These are phyloP conservation scores for Amiota mariae DNA, from an alignment of 2,888 invertebrate species.

Conservation along the genomic window DNA sequence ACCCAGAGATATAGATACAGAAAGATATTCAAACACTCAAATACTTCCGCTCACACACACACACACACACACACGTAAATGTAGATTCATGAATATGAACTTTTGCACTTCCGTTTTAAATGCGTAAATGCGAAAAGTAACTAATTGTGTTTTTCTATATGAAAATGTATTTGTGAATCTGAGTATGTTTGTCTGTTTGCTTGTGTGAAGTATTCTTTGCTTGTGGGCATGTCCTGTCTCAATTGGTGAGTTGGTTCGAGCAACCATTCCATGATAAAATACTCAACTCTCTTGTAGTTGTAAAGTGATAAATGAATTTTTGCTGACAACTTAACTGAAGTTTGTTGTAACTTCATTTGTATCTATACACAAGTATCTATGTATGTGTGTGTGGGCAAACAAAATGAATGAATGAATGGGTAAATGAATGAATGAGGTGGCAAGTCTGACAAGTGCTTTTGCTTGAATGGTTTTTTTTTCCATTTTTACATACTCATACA, in stretches of 20 bases:
- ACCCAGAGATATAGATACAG: not conserved
- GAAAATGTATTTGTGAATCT: not conserved
- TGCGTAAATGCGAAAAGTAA: constrained; percentile 18
- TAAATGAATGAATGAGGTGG: constrained; percentile 24
- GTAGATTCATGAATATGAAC: not conserved
- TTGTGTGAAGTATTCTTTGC: not conserved
- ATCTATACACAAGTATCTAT: not conserved
- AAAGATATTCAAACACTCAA: not conserved
- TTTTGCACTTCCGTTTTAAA: not conserved
- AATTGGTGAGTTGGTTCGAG: not conserved
- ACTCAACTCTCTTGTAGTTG: not conserved
- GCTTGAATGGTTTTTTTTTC: not conserved
- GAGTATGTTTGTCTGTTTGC: constrained; percentile 12
- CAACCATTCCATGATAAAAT: not conserved
- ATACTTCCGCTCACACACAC: not conserved
- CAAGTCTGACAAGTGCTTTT: constrained; percentile 20
- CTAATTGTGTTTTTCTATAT: constrained; percentile 30
- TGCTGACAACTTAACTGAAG: constrained; percentile 38
- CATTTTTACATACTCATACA: not conserved
- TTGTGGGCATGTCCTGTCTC: not conserved
- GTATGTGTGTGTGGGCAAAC: constrained; percentile 2
- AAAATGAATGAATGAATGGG: constrained; percentile 16
- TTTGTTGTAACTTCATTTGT: constrained; percentile 30
- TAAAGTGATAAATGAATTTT: constrained; percentile 42
- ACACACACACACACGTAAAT: not conserved